These are phyloP conservation scores for Lagopus leucura DNA, from an alignment of 2,113 vertebrate genomes.

Conservation along the genomic window DNA sequence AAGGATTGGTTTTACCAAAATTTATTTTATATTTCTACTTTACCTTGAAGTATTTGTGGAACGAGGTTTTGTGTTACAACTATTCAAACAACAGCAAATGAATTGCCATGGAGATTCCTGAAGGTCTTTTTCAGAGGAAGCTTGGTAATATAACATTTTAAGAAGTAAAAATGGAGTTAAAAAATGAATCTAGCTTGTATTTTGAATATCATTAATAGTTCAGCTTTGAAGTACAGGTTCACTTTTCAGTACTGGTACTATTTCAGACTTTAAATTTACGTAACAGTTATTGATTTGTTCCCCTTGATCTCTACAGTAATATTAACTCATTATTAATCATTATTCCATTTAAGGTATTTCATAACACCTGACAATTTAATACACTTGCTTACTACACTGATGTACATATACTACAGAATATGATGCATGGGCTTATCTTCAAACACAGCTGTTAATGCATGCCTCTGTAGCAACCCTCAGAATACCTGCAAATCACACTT, in stretches of 20 bases:
- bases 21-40: background rate
- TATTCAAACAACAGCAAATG: background rate
- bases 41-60: background rate
- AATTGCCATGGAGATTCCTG: background rate
- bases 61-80: background rate
- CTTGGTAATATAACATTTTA: background rate
- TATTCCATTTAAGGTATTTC: background rate
- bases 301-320: background rate
- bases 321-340: background rate
- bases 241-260: background rate
- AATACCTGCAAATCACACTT: slow-evolving; percentile 20
- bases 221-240: background rate
- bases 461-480: background rate
- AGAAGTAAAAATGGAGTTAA: background rate
- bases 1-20: background rate
- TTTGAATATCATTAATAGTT: background rate
- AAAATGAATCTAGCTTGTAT: background rate
- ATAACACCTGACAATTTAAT: background rate
- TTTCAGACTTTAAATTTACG: background rate
- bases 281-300: background rate
- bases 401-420: background rate
- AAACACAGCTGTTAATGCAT: background rate
- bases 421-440: background rate
- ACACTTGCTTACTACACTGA: background rate
- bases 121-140: background rate